Evolutionary conservation across 2,797 vertebrate species (phyloP).

Genomic region (Lagorchestes hirsutus): DNA sequence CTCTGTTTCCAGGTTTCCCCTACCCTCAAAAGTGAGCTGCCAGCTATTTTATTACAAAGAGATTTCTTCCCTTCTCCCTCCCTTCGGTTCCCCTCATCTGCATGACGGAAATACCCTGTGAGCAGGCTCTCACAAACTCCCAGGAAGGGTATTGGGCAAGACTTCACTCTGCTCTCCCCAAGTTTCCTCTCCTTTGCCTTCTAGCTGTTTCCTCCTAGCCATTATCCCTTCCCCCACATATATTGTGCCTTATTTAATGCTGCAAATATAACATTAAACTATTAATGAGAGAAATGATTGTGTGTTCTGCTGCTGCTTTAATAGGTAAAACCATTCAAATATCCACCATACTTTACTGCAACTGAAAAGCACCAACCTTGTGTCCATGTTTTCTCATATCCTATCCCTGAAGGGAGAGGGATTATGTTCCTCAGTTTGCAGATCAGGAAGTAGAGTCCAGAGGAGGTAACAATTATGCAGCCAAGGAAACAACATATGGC

Average conservation of each 20-base stretch:
- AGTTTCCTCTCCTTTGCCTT: conserved; percentile 11
- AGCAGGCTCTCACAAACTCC: conserved; percentile 86
- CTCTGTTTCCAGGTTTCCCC: conserved; percentile 52
- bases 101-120: conserved; percentile 79
- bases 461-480: background rate
- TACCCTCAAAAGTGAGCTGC: conserved; percentile 44
- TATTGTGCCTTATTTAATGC: conserved; percentile 91
- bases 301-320: conserved; percentile 69
- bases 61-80: conserved; percentile 29
- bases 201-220: conserved; percentile 68
- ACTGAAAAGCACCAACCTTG: background rate
- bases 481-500: too few relatives aligned
- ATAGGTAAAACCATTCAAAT: background rate
- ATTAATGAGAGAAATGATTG: conserved; percentile 80
- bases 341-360: conserved; percentile 6
- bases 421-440: conserved; percentile 17
- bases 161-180: conserved; percentile 48
- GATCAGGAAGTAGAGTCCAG: conserved; percentile 27
- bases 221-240: conserved; percentile 82
- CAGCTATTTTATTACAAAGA: conserved; percentile 77
- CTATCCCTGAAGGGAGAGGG: background rate
- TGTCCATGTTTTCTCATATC: background rate
- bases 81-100: conserved; percentile 43
- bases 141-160: conserved; percentile 67
- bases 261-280: conserved; percentile 89